Conservation (phyloP, 2,888 invertebrate genomes). For the Lysandra bellargus region DNA sequence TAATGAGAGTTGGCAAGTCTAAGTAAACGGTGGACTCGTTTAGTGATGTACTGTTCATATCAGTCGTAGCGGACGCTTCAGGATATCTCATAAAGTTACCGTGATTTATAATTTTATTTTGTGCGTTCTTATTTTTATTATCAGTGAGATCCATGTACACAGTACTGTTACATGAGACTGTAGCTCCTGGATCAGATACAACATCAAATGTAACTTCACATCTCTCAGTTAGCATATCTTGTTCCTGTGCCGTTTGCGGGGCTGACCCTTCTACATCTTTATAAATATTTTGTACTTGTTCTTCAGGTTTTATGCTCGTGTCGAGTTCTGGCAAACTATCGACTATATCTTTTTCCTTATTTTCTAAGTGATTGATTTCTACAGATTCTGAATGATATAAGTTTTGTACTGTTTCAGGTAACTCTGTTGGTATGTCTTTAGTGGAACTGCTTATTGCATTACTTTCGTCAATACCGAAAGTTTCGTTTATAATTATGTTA, state of each 20-base stretch:
- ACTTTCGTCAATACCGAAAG: constrained; percentile 2
- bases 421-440: constrained; percentile 40
- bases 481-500: constrained; percentile 24
- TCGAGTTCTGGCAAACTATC: constrained; percentile 22
- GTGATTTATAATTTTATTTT: constrained; percentile 48
- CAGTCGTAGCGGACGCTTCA: constrained; percentile 43
- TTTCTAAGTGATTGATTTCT: constrained; percentile 32
- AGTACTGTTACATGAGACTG: constrained; percentile 48
- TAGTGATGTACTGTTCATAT: constrained; percentile 47
- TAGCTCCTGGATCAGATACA: constrained; percentile 35
- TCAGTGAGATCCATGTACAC: constrained; percentile 69
- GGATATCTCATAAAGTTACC: constrained; percentile 49
- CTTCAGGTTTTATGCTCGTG: constrained; percentile 51
- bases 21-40: constrained; percentile 70
- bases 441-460: constrained; percentile 27
- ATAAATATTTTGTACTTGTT: constrained; percentile 56
- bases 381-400: constrained; percentile 46
- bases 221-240: constrained; percentile 40
- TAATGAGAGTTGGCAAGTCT: constrained; percentile 65
- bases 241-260: constrained; percentile 35
- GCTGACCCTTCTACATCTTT: constrained; percentile 37
- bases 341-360: constrained; percentile 30
- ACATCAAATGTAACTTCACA: constrained; percentile 40
- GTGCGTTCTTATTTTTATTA: constrained; percentile 53
- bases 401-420: constrained; percentile 71